Base-by-base conservation (phyloP, 2,797 vertebrate species). In the Sardinella longiceps region DNA sequence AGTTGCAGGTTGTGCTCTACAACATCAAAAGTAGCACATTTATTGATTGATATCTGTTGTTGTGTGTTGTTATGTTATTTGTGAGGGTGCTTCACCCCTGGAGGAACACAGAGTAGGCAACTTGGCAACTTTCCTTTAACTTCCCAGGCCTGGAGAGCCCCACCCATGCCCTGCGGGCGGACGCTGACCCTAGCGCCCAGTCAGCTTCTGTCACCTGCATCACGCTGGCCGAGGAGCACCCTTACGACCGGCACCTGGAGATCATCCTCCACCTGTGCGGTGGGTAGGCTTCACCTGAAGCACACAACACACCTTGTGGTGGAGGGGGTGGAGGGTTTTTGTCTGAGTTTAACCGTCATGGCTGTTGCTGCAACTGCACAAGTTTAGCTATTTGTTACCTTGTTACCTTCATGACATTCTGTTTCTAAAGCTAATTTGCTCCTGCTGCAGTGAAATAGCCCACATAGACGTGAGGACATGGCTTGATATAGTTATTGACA, bases 191-290 rank as follows among this genome's bases (percentile, higher is more conserved):
- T 20, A 95, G 96, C 51, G 98, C 98, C 88, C 96, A 95, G 88
- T 98, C 97, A 85, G 98, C 98, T 46, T 94, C 96, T 66, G 96
- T 97, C 39, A 97, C 97, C 56, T 97, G 97, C 81, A 97, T 99
- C 93, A 99, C 97, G 0, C 91, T 99, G 91, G 98, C 98, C 0
- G 97, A 99, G 91, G 95, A 96, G 85, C 97, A 99, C 91, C 89
- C 81, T 0, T 99, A 96, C 0, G 96, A 99, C 93, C 92, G 97
- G 80, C 94, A 96, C 87, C 93, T 99, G 91, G 97, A 99, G 93
- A 97, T 99, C 90, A 95, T 99, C 85, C 93, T 99, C 88, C 94
- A 99, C 87, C 97, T 97, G 53, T 98, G 98, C 7, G 97, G 98
- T 99, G 91, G 97, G 96, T 70, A 81, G 23, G 66, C 28, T 30